phyloP scores from a whole-genome alignment of 2,113 vertebrate species.

The Sinocyclocheilus anshuiensis region DNA sequence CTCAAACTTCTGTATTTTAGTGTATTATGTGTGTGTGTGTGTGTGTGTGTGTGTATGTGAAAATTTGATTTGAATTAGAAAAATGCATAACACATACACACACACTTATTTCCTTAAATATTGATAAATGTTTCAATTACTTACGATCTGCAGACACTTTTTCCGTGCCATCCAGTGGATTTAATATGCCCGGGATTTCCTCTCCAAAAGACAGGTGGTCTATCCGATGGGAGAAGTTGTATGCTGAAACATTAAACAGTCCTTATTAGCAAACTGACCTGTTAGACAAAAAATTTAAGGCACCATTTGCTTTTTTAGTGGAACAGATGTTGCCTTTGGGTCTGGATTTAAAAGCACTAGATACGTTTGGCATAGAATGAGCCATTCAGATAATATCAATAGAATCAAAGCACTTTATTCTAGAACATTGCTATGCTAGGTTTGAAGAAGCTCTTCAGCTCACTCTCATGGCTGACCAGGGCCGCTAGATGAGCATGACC shows the following conservation, averaged over 20 bases:
- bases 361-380: not conserved
- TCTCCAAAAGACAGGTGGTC: slow-evolving; percentile 98
- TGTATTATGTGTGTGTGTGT: too few relatives aligned
- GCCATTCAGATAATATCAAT: not conserved
- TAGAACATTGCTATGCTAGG: not conserved
- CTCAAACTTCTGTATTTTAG: too few relatives aligned
- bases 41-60: too few relatives aligned
- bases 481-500: slow-evolving; percentile 95
- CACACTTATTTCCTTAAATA: not conserved
- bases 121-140: slow-evolving; percentile 55
- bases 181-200: slow-evolving; percentile 89
- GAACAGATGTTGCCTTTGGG: not conserved
- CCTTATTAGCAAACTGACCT: not conserved
- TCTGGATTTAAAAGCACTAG: not conserved
- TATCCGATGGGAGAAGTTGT: slow-evolving; percentile 98
- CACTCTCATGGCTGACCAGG: slow-evolving; percentile 94
- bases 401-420: not conserved
- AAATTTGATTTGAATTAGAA: too few relatives aligned
- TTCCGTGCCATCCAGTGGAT: slow-evolving; percentile 96
- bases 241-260: slow-evolving; percentile 73
- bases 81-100: not conserved
- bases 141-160: slow-evolving; percentile 90
- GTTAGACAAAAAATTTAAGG: not conserved
- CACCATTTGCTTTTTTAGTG: not conserved
- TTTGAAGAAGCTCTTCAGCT: slow-evolving; percentile 63